These are phyloP conservation scores for Heliconius ismenius DNA, from an alignment of 2,888 invertebrate species.

Conservation along the genomic window DNA sequence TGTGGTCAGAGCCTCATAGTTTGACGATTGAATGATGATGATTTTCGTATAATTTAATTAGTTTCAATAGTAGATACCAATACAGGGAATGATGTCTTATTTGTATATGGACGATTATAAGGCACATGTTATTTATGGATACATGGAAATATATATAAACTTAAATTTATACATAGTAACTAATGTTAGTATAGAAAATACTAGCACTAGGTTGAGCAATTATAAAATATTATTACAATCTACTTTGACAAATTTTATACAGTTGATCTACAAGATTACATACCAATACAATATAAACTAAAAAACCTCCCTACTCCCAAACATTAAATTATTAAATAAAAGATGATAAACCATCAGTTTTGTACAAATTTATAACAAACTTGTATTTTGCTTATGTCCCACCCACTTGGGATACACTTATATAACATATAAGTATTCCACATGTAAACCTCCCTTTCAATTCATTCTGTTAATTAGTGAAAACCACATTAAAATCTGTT, in stretches of 20 bases:
- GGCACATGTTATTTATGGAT: background rate
- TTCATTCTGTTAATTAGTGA: background rate
- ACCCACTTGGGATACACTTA: background rate
- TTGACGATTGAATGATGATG: constrained; percentile 59
- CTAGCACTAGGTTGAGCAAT: background rate
- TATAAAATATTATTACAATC: background rate
- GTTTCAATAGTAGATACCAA: constrained; percentile 24
- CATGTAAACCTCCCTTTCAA: background rate
- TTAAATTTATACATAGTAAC: background rate
- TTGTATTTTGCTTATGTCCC: background rate
- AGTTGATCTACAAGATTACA: constrained; percentile 1
- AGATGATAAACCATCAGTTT: too few relatives aligned
- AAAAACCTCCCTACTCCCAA: background rate
- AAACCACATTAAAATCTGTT: background rate
- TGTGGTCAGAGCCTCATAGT: constrained; percentile 55
- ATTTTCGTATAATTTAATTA: constrained; percentile 64
- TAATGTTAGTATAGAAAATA: constrained; percentile 14
- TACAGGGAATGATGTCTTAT: constrained; percentile 22
- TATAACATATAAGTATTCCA: background rate
- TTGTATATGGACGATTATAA: background rate
- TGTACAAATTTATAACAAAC: background rate
- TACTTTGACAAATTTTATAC: background rate
- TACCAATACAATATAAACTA: background rate
- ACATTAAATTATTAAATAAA: background rate
- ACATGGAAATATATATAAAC: background rate